Evolutionary conservation across 2,888 invertebrate genomes (phyloP).

Genomic region (Pollenia amentaria): DNA sequence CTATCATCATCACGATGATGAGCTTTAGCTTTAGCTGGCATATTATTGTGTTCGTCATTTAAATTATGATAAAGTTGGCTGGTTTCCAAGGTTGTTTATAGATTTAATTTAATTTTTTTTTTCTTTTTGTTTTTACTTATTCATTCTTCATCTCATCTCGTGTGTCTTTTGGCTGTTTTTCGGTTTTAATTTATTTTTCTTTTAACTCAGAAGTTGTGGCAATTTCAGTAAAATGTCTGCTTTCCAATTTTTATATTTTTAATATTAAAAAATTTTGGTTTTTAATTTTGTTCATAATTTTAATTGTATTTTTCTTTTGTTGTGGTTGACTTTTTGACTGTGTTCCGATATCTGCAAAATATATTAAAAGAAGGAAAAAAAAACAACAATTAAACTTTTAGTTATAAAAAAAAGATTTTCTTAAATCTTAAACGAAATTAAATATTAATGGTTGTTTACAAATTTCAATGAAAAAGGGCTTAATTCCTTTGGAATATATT

Average conservation of each 20-base stretch:
- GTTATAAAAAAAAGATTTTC: background rate
- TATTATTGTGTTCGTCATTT: constrained; percentile 52
- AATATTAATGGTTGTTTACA: too few relatives aligned
- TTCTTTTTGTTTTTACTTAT: constrained; percentile 26
- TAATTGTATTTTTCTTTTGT: constrained; percentile 1
- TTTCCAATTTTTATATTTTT: background rate
- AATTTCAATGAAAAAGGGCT: too few relatives aligned
- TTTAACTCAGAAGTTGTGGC: constrained; percentile 11
- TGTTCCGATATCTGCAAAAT: constrained; percentile 9
- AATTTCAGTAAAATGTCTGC: background rate
- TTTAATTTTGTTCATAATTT: constrained; percentile 8
- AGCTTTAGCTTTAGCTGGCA: constrained; percentile 18
- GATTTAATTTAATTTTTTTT: background rate
- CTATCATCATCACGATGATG: constrained; percentile 8
- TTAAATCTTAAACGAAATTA: background rate
- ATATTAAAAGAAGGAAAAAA: background rate
- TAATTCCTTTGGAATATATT: too few relatives aligned
- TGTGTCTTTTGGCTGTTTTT: constrained; percentile 12
- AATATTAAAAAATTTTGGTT: background rate
- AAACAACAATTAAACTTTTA: background rate
- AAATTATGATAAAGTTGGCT: constrained; percentile 75
- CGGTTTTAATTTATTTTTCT: background rate
- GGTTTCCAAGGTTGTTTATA: constrained; percentile 71
- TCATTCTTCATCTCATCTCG: background rate
- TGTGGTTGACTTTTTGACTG: constrained; percentile 11